phyloP scores from a whole-genome alignment of 2,797 vertebrate species.

The Gallirallus australis region DNA sequence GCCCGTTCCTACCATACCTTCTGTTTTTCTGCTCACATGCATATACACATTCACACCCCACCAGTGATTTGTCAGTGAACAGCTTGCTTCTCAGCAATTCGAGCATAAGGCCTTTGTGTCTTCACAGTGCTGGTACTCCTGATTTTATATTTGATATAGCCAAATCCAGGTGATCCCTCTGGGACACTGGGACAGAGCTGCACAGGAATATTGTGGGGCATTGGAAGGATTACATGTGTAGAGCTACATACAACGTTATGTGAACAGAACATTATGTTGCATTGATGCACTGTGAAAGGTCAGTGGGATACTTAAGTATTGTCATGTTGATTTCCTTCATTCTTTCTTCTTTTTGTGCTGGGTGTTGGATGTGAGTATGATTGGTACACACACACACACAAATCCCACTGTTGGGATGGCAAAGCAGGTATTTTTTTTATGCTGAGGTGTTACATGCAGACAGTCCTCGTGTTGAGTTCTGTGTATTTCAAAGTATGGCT shows the following conservation, averaged over 20 bases:
- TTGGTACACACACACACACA: no score
- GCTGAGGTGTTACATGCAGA: accelerated
- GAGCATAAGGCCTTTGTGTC: not conserved
- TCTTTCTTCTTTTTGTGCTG: not conserved
- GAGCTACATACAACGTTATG: not conserved
- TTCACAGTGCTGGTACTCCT: not conserved
- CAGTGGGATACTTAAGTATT: not conserved
- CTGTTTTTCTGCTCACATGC: not conserved
- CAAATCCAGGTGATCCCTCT: not conserved
- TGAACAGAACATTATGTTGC: not conserved
- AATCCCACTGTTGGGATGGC: not conserved
- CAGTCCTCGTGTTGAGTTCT: not conserved
- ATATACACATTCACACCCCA: not conserved
- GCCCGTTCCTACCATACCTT: not conserved
- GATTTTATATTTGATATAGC: not conserved
- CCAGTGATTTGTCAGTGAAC: not conserved
- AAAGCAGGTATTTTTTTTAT: not conserved
- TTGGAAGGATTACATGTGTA: not conserved
- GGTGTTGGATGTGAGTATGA: not conserved
- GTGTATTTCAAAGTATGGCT: not conserved
- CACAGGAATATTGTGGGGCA: not conserved
- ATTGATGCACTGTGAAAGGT: not conserved
- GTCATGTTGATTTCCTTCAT: not conserved
- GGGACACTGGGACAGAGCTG: not conserved
- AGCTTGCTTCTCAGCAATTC: not conserved